phyloP scores from a whole-genome alignment of 2,888 invertebrate species.

The Drosophila flavopinicola region DNA sequence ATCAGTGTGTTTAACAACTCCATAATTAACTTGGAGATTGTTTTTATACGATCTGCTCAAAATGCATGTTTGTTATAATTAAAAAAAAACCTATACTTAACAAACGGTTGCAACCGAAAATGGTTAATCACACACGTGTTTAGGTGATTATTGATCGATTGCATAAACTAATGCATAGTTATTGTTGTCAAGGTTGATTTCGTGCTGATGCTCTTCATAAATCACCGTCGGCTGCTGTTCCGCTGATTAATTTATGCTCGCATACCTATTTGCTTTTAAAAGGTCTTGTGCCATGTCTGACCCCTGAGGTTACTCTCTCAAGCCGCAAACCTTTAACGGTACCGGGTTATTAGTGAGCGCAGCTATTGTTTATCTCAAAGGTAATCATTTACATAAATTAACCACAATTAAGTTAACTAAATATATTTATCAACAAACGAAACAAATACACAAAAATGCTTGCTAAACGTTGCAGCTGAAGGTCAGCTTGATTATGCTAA shows the following conservation, averaged over 20 bases:
- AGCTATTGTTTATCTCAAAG: slow-evolving; percentile 8
- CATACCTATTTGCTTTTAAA: slow-evolving; percentile 29
- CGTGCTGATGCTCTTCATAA: slow-evolving; percentile 12
- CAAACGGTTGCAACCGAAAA: slow-evolving; percentile 1
- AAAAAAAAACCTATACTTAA: not conserved
- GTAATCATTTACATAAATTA: slow-evolving; percentile 61
- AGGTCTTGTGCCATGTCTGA: slow-evolving; percentile 14
- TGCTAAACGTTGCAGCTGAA: slow-evolving; percentile 40
- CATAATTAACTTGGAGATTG: slow-evolving; percentile 3
- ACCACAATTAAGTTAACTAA: slow-evolving; percentile 38
- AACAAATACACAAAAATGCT: not conserved
- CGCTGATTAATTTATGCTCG: slow-evolving; percentile 31
- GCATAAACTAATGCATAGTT: slow-evolving; percentile 29
- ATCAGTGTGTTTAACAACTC: too few relatives aligned
- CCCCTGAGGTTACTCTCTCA: slow-evolving; percentile 21
- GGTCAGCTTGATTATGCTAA: slow-evolving; percentile 55
- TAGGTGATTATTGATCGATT: slow-evolving; percentile 34
- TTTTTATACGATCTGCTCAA: slow-evolving; percentile 2
- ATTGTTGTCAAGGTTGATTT: slow-evolving; percentile 56
- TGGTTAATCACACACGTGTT: slow-evolving; percentile 3
- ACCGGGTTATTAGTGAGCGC: slow-evolving; percentile 42
- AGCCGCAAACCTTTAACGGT: slow-evolving; percentile 27
- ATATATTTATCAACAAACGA: slow-evolving; percentile 1
- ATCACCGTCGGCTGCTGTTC: slow-evolving; percentile 34
- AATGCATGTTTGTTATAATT: not conserved